Evolutionary conservation across 2,797 vertebrate species (phyloP), one percentile per base, ranked within the genome.

Genomic region (Pseudochaenichthys georgianus): DNA sequence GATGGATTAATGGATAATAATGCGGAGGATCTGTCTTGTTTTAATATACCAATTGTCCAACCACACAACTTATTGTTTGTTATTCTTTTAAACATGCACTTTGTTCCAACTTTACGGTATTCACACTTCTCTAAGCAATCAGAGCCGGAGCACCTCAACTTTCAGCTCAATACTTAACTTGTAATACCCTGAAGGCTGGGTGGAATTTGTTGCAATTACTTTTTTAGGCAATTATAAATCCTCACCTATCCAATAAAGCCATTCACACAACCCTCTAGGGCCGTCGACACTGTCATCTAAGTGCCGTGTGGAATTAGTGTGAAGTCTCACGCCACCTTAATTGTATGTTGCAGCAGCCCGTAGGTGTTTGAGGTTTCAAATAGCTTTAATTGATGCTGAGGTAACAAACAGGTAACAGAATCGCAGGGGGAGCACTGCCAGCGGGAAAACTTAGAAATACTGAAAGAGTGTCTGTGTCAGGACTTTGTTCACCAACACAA

Each of bases 401-500:
- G 82, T 88, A 86, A 90, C 80, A 88, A 82, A 87, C 86, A 92
- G 87, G 91, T 91, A 93, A 91, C 83, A 84, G 64, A 88, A 92
- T 85, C 70, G 13, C 68, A 77, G 72, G 77, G 74, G 80, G 68
- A 82, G 59, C 2, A 70, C 51, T 62, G 89, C 89, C 86, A 48
- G 75, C 13, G 80, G 87, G 69, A 62, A 57, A 85, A 68, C 19
- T 1, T 61, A 9, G 53, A 71, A 70, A 76, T 9, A 10, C 59
- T 38, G 48, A 68, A 48, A 78, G 51, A 67, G 84, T 68, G 81
- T 82, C 76, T 53, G 62, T 85, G 72, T 80, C 75, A 77, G 16
- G 64, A 67, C 68, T 70, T 54, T 77, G 57, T 66, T 68, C 65
- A 46, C 46, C 16, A 52, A 67, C 77, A 64, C 69, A 75, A 52